Evolutionary conservation across 2,797 vertebrate genomes (phyloP), one percentile per base, ranked within the genome.

Genomic region (Tenualosa ilisha): DNA sequence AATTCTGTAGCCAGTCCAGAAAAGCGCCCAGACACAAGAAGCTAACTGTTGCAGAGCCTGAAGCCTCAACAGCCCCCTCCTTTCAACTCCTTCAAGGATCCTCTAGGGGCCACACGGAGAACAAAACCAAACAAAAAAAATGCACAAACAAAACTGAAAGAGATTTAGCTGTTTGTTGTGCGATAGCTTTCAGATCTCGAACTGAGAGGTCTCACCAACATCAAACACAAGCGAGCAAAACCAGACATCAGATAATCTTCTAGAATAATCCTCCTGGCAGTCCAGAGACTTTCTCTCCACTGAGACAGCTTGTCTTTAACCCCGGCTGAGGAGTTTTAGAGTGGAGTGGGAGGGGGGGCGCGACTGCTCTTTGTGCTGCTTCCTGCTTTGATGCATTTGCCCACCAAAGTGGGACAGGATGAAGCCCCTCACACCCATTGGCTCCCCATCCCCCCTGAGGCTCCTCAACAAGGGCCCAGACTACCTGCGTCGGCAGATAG

Each of bases 381-480:
- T 6, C 40, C 46, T 83, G 86, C 88, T 94, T 95, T 91, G 86
- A 95, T 95, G 94, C 89, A 89, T 92, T 90, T 91, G 82, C 85
- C 84, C 51, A 83, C 85, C 82, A 83, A 24, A 63, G 84, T 90
- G 84, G 91, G 88, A 85, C 88, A 93, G 63, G 87, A 96, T 96
- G 96, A 96, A 96, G 90, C 95, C 96, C 20, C 89, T 96, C 49
- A 96, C 95, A 3, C 96, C 96, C 24, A 92, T 93, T 26, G 95
- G 95, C 86, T 96, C 96, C 15, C 96, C 95, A 0, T 97, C 96
- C 3, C 97, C 97, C 0, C 92, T 97, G 91, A 94, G 95, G 86
- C 95, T 97, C 89, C 95, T 97, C 85, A 96, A 95, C 92, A 96
- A 96, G 72, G 95, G 95, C 26, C 95, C 97, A 0, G 95, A 95